Percentiles rank a stretch among this genome's conserved stretches.
These are phyloP conservation scores for Bombus impatiens DNA, from an alignment of 1,140 invertebrate species.

Conservation along the genomic window DNA sequence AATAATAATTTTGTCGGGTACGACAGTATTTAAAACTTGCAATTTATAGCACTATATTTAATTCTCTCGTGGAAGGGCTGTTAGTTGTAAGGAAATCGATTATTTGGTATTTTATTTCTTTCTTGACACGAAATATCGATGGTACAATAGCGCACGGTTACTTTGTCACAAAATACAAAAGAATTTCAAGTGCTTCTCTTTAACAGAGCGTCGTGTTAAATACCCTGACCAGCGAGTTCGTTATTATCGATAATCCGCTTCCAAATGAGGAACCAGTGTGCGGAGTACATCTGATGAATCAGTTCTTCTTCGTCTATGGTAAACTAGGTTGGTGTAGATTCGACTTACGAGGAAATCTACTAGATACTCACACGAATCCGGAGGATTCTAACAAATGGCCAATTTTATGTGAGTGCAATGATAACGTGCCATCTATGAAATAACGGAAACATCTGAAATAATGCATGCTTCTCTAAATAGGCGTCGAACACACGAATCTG, in stretches of 20 bases:
- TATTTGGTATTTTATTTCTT: neutral
- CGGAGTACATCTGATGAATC: conserved; percentile 90
- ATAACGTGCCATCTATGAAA: neutral
- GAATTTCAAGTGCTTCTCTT: neutral
- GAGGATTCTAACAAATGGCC: conserved; percentile 86
- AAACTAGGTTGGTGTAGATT: conserved; percentile 87
- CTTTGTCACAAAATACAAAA: neutral
- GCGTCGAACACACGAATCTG: conserved; percentile 88
- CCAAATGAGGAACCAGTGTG: conserved; percentile 86
- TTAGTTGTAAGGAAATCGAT: neutral
- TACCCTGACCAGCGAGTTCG: conserved; percentile 95
- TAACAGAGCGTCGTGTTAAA: conserved; percentile 91
- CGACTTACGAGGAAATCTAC: conserved; percentile 89
- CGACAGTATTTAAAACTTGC: neutral
- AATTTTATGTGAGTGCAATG: conserved; percentile 85
- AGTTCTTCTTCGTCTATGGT: conserved; percentile 88
- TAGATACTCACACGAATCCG: conserved; percentile 84
- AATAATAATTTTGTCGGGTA: rapidly evolving
- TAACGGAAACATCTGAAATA: too few relatives aligned
- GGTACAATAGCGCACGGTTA: neutral
- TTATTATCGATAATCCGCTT: conserved; percentile 92
- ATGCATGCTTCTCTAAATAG: conserved; percentile 75
- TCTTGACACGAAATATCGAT: neutral
- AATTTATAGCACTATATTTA: too few relatives aligned
- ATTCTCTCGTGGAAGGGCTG: too few relatives aligned